Conservation (phyloP, 1,140 invertebrate species). For the Daktulosphaira vitifoliae region DNA sequence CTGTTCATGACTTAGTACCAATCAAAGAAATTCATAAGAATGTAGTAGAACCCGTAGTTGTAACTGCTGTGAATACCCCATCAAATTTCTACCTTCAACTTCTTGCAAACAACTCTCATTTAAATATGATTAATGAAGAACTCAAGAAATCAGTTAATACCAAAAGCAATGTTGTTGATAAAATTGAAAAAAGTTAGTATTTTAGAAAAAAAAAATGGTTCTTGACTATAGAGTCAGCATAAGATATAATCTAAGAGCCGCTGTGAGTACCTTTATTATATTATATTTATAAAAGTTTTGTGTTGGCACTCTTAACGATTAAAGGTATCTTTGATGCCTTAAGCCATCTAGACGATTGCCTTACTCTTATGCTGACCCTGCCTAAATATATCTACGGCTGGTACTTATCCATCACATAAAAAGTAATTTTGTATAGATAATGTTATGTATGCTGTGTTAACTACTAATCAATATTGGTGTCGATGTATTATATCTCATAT, state of each 20-base stretch:
- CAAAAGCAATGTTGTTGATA: not conserved
- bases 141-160: not conserved
- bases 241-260: too few relatives aligned
- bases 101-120: not conserved
- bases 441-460: not conserved
- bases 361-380: too few relatives aligned
- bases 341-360: too few relatives aligned
- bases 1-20: not conserved
- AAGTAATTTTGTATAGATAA: not conserved
- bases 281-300: too few relatives aligned
- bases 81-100: conserved; percentile 19
- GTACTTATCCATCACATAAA: too few relatives aligned
- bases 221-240: too few relatives aligned
- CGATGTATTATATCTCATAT: not conserved
- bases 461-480: not conserved
- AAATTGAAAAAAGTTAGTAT: not conserved
- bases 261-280: too few relatives aligned
- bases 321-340: too few relatives aligned
- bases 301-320: too few relatives aligned
- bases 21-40: not conserved
- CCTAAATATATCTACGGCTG: too few relatives aligned
- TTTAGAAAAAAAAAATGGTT: too few relatives aligned
- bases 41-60: not conserved
- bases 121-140: not conserved
- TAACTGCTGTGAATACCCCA: not conserved